Evolutionary conservation across 2,113 vertebrate species (phyloP).

Genomic region (Colinus virginianus): DNA sequence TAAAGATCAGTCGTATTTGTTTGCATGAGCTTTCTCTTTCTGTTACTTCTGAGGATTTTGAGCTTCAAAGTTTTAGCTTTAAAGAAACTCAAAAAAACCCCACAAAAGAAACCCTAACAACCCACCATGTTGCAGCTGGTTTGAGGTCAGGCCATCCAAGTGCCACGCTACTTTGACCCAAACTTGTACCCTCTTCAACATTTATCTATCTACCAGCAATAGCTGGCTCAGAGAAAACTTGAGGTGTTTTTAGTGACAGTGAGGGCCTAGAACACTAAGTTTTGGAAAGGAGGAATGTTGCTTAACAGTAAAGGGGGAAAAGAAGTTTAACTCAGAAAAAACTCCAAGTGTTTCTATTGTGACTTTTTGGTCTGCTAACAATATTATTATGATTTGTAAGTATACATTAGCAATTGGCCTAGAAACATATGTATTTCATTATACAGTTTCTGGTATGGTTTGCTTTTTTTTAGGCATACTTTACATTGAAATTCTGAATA

Average conservation of each 20-base stretch:
- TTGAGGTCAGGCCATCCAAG: slow-evolving; percentile 24
- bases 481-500: neutral
- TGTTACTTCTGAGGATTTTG: slow-evolving; percentile 54
- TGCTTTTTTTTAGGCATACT: neutral
- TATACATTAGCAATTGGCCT: neutral
- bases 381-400: neutral
- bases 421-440: neutral
- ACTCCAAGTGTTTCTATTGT: neutral
- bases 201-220: neutral
- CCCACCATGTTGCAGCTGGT: neutral
- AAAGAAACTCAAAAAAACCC: slow-evolving; percentile 36
- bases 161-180: neutral
- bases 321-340: neutral
- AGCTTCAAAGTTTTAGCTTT: slow-evolving; percentile 63
- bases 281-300: neutral
- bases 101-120: neutral
- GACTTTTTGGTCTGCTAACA: neutral
- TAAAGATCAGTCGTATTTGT: slow-evolving; percentile 70
- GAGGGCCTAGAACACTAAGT: neutral
- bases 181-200: neutral
- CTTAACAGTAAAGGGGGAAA: neutral
- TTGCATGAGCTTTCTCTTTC: slow-evolving; percentile 66
- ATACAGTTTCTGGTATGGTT: neutral
- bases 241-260: neutral
- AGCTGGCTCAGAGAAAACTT: neutral